Base-by-base conservation (phyloP, 2,888 invertebrate species). In the Philhelius pedissequus region DNA sequence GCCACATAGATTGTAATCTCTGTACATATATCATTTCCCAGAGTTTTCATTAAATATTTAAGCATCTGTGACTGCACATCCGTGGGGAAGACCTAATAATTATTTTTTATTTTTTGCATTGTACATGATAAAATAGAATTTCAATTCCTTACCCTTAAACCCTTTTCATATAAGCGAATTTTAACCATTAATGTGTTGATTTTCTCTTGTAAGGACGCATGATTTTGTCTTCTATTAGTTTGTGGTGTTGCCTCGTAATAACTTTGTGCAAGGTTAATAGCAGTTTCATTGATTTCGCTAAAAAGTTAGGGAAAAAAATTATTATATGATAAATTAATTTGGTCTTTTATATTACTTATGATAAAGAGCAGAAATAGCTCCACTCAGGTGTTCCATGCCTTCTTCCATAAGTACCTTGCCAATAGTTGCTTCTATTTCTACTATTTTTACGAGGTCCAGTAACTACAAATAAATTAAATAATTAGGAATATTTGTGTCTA, bases 11-110 rank as follows among this genome's bases (percentile, higher is more conserved):
- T 94, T 83, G 97, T 94, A 66, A 97, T 93, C 88, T 96, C 95
- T 77, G 95, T 95, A 15, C 95, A 93, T 75, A 97, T 94, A 89
- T 98, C 98, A 30, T 95, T 94, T 54, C 97, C 96, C 54, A 97
- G 92, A 0, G 97, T 95, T 91, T 97, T 97, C 32, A 98, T 91
- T 50, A 98, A 92, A 92, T 98, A 97, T 90, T 97, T 97, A 0
- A 94, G 93, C 86, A 98, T 92, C 81, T 94, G 94, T 0, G 92
- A 86, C 90, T 97, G 96, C 25, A 94, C 92, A 79, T 94, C 94
- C 56, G 91, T 89, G 0, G 95, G 92, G 15, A 96, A 92, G 13
- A 93, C 89, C 89, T 93, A 81, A 70, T 6, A 54, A 54, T 38
- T 20, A n/a, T 22, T 22, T 15, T 8, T n/a, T n/a, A n/a, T n/a